Evolutionary conservation across 2,113 vertebrate species (phyloP).

Genomic region (Elephantulus edwardii): DNA sequence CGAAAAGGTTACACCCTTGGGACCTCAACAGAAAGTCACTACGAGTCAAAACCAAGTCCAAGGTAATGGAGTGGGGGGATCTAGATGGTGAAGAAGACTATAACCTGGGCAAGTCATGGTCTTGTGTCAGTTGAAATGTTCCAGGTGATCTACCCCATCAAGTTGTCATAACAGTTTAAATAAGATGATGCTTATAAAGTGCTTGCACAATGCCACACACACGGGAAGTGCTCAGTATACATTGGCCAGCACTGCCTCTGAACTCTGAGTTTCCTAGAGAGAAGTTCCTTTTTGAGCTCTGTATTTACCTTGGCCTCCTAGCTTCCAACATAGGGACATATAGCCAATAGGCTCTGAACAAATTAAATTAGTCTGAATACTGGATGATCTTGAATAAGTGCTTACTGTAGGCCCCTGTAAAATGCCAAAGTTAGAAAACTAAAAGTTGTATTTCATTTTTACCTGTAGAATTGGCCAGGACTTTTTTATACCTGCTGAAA

Average conservation of each 20-base stretch:
- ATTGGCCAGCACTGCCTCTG: neutral
- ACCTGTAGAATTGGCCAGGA: neutral
- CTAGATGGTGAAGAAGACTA: neutral
- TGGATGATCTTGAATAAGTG: neutral
- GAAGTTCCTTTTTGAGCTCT: neutral
- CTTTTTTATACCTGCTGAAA: neutral
- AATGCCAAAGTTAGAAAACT: neutral
- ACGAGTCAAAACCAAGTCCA: no score
- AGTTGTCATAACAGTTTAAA: neutral
- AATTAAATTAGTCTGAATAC: neutral
- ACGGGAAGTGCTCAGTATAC: neutral
- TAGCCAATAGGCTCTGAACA: neutral
- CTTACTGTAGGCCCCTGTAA: neutral
- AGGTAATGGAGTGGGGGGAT: no score
- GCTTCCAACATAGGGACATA: neutral
- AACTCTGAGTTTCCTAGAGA: neutral
- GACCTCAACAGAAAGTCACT: no score
- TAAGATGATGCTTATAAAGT: neutral
- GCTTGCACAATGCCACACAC: neutral
- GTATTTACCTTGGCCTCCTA: neutral
- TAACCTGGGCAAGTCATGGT: neutral
- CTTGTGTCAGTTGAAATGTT: neutral
- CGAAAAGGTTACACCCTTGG: no score
- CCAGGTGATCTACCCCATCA: neutral
- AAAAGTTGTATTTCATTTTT: neutral